Evolutionary conservation across 2,113 vertebrate species (phyloP).

Genomic region (Aldabrachelys gigantea): DNA sequence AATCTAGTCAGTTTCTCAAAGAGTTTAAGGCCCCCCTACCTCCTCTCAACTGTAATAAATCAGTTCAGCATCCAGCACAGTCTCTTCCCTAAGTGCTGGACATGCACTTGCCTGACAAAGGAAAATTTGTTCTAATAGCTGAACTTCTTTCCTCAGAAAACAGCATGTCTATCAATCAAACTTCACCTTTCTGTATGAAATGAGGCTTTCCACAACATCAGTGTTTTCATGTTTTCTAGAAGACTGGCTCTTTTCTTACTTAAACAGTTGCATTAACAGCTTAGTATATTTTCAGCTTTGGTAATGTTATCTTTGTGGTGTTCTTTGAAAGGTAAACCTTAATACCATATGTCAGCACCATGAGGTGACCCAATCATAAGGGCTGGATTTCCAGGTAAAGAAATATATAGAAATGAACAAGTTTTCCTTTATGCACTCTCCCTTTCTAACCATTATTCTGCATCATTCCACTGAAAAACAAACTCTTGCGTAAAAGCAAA

Average conservation of each 20-base stretch:
- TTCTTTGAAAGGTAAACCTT: conserved; percentile 2
- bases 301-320: neutral
- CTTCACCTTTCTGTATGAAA: neutral
- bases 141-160: neutral
- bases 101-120: neutral
- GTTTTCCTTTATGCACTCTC: neutral
- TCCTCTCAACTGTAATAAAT: neutral
- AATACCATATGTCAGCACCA: neutral
- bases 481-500: conserved; percentile 38
- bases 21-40: neutral
- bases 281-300: neutral
- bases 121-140: neutral
- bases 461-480: neutral
- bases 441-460: neutral
- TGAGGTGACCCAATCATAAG: neutral
- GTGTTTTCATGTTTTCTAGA: neutral
- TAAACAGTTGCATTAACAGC: neutral
- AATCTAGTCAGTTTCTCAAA: neutral
- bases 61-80: neutral
- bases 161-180: neutral
- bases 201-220: neutral
- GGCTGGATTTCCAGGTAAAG: neutral
- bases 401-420: neutral
- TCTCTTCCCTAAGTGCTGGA: neutral
- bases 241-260: neutral